Base-by-base conservation (phyloP, 2,797 vertebrate genomes). In the Glyptemys insculpta region DNA sequence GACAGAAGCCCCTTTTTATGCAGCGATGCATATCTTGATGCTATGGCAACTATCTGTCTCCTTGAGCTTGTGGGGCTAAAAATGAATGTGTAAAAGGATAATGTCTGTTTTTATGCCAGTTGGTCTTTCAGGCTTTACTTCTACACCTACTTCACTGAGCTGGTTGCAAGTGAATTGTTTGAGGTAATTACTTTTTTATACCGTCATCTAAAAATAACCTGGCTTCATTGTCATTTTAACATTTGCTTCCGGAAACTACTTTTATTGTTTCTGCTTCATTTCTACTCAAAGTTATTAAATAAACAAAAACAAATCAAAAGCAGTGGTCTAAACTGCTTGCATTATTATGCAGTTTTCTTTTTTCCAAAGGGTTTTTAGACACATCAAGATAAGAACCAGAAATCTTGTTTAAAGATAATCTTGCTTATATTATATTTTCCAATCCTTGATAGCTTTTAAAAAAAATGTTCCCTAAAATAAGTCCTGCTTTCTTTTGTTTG, bases 221-320 rank as follows among this genome's bases (percentile, higher is more conserved):
- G 41, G 4, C 12, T 85, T 78, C 31, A 37, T n/a, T 44, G 8
- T 65, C 78, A 41, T 21, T 72, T 65, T 5, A 62, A 16, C 2
- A 34, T 4, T 82, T 92, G 31, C 85, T 96, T 47, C 79, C 54
- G 59, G 15, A 16, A 65, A 19, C 0, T 79, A 18, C 5, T 91
- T 90, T 62, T 23, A 44, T 18, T 91, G 89, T 94, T 10, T 90
- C 65, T 84, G 29, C 6, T 29, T 86, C 11, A 79, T 86, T 92
- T 93, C 4, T 94, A 65, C 91, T 95, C 72, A 11, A 81, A 2
- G 19, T 95, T 9, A 80, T 14, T 74, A 47, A 72, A 95, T 81
- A 85, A 41, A 80, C 0, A 94, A 81, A 85, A 41, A 83, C 0
- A 1, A 81, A 79, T 92, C 18, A 81, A 52, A 94, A 79, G 2